phyloP scores from a whole-genome alignment of 2,113 vertebrate genomes.

The Solenodon paradoxus region DNA sequence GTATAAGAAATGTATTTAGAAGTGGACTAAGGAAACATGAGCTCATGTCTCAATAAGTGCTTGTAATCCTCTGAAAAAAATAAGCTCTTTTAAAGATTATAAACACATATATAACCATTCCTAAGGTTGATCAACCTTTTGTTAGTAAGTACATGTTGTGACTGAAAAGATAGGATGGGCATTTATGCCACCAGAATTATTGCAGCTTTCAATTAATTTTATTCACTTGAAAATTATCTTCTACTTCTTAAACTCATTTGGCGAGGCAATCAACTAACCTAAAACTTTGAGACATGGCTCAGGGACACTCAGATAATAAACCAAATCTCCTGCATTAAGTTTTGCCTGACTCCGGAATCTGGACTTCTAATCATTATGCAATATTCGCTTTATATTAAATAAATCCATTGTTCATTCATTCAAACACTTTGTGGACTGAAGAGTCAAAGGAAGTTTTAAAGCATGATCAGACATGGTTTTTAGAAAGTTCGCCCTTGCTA shows the following conservation, averaged over 20 bases:
- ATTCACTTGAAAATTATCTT: slow-evolving; percentile 8
- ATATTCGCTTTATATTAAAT: background rate
- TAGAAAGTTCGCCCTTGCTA: background rate
- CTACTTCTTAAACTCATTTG: background rate
- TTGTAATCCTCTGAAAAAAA: slow-evolving; percentile 66
- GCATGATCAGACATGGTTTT: background rate
- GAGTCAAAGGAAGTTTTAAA: background rate
- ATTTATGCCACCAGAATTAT: background rate
- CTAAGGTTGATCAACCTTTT: slow-evolving; percentile 7
- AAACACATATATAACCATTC: slow-evolving; percentile 43
- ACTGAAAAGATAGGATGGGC: background rate
- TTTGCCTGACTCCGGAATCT: background rate
- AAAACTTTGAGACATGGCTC: background rate
- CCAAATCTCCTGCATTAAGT: background rate
- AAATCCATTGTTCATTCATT: slow-evolving; percentile 7
- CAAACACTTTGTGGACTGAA: background rate
- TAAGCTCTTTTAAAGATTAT: slow-evolving; percentile 64
- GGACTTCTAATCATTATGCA: background rate
- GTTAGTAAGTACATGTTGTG: background rate
- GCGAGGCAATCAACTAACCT: background rate
- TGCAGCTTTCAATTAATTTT: background rate
- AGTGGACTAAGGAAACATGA: slow-evolving; percentile 67
- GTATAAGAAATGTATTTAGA: slow-evolving; percentile 68
- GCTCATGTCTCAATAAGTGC: slow-evolving; percentile 56
- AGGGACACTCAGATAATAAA: background rate